A percentile compares a stretch with the other conserved stretches of the same genome.
These are phyloP conservation scores for Toxotes lorentzi DNA, from an alignment of 2,797 vertebrate genomes.

Conservation along the genomic window DNA sequence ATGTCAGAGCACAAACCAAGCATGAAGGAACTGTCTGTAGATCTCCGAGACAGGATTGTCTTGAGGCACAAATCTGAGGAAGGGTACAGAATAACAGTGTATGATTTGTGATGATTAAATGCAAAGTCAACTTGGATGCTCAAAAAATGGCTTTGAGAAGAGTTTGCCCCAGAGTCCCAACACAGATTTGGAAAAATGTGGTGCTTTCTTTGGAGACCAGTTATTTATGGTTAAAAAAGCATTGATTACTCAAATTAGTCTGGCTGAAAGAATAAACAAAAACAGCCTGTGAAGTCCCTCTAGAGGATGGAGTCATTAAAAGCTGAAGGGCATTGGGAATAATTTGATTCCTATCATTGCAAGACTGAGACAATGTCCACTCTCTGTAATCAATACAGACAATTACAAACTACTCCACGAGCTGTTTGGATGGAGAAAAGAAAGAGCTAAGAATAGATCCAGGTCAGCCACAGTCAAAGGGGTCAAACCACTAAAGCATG, in stretches of 20 bases:
- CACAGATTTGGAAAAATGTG: conserved; percentile 8
- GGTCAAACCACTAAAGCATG: not conserved
- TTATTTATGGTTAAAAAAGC: not conserved
- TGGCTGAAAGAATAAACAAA: conserved; percentile 46
- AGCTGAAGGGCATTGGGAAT: conserved; percentile 37
- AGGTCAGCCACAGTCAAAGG: conserved; percentile 19
- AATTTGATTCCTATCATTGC: conserved; percentile 51
- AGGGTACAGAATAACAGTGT: too few relatives aligned
- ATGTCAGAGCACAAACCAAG: too few relatives aligned
- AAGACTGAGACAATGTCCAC: conserved; percentile 42
- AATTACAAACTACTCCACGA: conserved; percentile 27
- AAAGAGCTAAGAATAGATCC: conserved; percentile 33
- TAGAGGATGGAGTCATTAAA: conserved; percentile 34
- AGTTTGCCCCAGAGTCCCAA: not conserved
- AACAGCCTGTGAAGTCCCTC: conserved; percentile 33
- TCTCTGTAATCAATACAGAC: conserved; percentile 48
- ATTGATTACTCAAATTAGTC: conserved; percentile 18
- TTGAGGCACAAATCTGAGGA: too few relatives aligned
- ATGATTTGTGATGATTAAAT: conserved; percentile 10
- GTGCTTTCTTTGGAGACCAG: not conserved
- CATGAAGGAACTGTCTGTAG: too few relatives aligned
- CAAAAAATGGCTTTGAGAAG: not conserved
- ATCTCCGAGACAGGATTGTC: too few relatives aligned
- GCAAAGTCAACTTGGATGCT: conserved; percentile 10
- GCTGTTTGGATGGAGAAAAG: not conserved